These are phyloP conservation scores for Gadopsis marmoratus DNA, from an alignment of 2,797 vertebrate species.

Conservation along the genomic window DNA sequence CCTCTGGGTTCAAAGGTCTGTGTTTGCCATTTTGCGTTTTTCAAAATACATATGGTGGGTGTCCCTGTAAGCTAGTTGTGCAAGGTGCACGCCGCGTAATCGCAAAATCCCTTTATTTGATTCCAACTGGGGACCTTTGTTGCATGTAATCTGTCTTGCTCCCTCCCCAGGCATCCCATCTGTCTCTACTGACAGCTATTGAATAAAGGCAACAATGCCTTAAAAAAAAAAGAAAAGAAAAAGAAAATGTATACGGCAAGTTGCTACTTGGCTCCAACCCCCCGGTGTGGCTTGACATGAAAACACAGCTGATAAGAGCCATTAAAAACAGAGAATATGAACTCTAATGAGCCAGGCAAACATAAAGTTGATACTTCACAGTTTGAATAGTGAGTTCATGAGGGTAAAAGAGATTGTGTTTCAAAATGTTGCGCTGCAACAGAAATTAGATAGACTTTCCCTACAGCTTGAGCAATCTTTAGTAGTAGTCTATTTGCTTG, in stretches of 20 bases:
- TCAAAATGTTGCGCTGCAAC: conserved; percentile 13
- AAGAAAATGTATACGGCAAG: not conserved
- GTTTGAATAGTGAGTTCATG: conserved; percentile 4
- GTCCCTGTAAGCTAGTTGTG: not conserved
- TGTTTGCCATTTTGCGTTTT: not conserved
- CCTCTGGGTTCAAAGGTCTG: not conserved
- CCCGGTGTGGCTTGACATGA: conserved; percentile 30
- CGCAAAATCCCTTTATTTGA: not conserved
- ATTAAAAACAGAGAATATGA: conserved; percentile 44
- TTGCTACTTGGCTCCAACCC: conserved; percentile 16
- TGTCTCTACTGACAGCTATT: conserved; percentile 1
- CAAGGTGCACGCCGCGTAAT: not conserved
- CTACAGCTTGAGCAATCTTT: not conserved
- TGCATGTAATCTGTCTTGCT: not conserved
- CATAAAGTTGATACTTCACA: conserved; percentile 22
- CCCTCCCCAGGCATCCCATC: not conserved
- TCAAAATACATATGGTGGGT: not conserved
- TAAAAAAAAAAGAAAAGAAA: not conserved
- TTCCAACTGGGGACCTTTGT: not conserved
- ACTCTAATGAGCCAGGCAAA: conserved; percentile 25
- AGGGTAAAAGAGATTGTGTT: not conserved
- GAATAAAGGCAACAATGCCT: not conserved
- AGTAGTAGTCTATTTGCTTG: not conserved
- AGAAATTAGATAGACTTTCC: conserved; percentile 11
- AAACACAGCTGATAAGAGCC: conserved; percentile 17